Base-by-base conservation (phyloP, 2,888 invertebrate species). In the Xestia sexstrigata region DNA sequence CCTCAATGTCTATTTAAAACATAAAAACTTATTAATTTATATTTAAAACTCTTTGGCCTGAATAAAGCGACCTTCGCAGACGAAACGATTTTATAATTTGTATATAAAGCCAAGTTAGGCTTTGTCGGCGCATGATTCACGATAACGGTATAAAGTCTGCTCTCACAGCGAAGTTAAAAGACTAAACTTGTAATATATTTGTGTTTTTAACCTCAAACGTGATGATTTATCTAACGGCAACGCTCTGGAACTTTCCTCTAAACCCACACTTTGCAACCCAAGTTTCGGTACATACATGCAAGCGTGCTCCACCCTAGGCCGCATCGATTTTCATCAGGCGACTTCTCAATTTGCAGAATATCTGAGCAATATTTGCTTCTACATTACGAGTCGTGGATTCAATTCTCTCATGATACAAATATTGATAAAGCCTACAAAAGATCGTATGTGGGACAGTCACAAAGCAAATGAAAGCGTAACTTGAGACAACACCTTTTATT, bases 81-180 rank as follows among this genome's bases (percentile, higher is more conserved):
- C 15, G 62, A 66, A 74, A 72, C 71, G 3, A 55, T 76, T 81
- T 83, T 67, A 73, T 68, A 73, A 70, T 72, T 77, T 60, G 63
- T 58, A 65, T 58, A 65, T 60, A 65, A 63, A 76, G 45, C 42
- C 9, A 69, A 84, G 45, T 65, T 20, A n/a, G 26, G 30, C 35
- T 76, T 84, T 76, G 72, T 78, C 47, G 39, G 81, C 5, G 62
- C 78, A 74, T 84, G 84, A 84, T 71, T 84, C 84, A 84, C 49
- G 7, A 7, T 81, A 84, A 84, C 84, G 84, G 84, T 84, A 71
- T 47, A 83, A 30, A 45, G 39, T 26, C 45, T 0, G 47, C 55
- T 72, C 71, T 75, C 47, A 52, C n/a, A 47, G 26, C 15, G 15
- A 58, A 30, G 23, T 74, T 42, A 42, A 65, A 58, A 45, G 26